A percentile compares a stretch with the other conserved stretches of the same genome.
Conservation (phyloP, 1,140 invertebrate species). For the Eulimnadia texana region DNA sequence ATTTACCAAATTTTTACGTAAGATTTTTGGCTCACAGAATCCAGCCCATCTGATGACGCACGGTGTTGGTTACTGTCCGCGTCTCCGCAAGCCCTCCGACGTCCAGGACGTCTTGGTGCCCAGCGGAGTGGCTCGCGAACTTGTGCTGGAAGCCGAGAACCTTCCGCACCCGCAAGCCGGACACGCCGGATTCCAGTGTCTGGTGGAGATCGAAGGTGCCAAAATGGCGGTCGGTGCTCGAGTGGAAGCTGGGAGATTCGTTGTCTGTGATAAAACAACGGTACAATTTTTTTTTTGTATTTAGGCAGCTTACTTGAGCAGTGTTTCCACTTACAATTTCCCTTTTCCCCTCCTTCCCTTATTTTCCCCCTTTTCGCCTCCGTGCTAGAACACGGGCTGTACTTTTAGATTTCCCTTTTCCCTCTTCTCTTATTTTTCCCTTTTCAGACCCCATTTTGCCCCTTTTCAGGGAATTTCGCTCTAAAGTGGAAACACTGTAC, state of each 20-base stretch:
- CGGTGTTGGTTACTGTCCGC: constrained; percentile 61
- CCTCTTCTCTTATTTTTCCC: too few species aligned
- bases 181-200: constrained; percentile 76
- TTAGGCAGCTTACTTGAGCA: neutral
- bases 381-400: too few species aligned
- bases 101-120: constrained; percentile 57
- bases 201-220: constrained; percentile 76
- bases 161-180: constrained; percentile 61
- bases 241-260: constrained; percentile 61
- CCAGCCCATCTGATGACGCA: constrained; percentile 52
- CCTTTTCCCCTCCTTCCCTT: too few species aligned
- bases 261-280: constrained; percentile 78
- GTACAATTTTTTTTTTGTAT: constrained; percentile 29
- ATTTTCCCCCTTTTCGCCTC: too few species aligned
- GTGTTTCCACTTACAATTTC: too few species aligned
- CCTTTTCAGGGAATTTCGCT: too few species aligned
- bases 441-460: too few species aligned
- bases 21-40: constrained; percentile 38
- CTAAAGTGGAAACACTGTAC: too few species aligned
- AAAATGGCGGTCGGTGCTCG: constrained; percentile 74
- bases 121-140: constrained; percentile 75
- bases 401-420: too few species aligned
- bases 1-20: neutral
- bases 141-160: constrained; percentile 76
- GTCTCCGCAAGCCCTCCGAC: constrained; percentile 44